Base-by-base conservation (phyloP, 2,797 vertebrate species). In the Atherinosoma microstoma region DNA sequence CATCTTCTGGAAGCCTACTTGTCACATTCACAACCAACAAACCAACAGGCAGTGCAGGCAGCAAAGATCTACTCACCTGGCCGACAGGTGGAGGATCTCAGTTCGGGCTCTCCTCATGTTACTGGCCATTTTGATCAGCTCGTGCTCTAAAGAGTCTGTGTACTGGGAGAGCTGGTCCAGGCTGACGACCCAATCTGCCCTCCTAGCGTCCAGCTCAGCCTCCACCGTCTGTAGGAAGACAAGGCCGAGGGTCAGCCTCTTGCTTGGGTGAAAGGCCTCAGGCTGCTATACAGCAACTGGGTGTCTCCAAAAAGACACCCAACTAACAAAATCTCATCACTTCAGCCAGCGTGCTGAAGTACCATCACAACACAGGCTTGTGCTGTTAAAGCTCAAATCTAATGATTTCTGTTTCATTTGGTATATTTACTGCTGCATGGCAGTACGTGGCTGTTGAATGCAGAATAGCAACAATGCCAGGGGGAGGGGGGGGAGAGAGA, bases 101-200 rank as follows among this genome's bases (percentile, higher is more conserved):
- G 96, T 96, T 69, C 93, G 95, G 24, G 95, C 93, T 83, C 94
- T 94, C 75, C 96, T 95, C 91, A 97, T 84, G 82, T 95, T 95
- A 22, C 95, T 91, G 15, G 95, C 93, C 94, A 96, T 93, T 88
- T 83, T 95, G 83, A 95, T 82, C 56, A 96, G 94, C 81, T 96
- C 95, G 76, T 96, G 95, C 77, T 97, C 95, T 73, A 96, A 60
- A 3, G 92, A 95, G 70, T 95, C 95, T 1, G 92, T 95, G 85
- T 95, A 95, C 76, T 95, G 93, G 87, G 93, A 93, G 87, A 98
- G 91, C 75, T 94, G 94, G 49, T 94, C 85, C 72, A 97, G 92
- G 65, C 92, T 94, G 75, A 91, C 86, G 45, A 84, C 89, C 95
- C 96, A 97, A 82, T 93, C 81, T 2, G 76, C 80, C 66, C 83